Conservation (phyloP, 2,888 invertebrate species). For the Nysson spinosus region DNA sequence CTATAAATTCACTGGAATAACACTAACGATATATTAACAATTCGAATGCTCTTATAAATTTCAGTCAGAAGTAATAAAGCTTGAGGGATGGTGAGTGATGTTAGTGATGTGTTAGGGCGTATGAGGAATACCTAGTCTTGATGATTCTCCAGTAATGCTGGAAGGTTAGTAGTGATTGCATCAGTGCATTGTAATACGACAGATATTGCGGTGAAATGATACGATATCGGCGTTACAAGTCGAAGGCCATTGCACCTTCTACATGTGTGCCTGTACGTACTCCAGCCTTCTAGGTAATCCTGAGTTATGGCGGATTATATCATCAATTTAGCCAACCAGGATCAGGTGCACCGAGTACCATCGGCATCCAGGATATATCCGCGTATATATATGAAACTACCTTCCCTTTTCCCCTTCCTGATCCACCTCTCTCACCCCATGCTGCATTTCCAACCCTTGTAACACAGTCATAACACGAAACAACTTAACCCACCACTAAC, state of each 20-base stretch:
- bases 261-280: conserved; percentile 39
- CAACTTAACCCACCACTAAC: too few species aligned
- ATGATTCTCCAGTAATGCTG: too few species aligned
- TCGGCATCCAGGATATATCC: conserved; percentile 58
- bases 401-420: conserved; percentile 18
- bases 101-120: too few species aligned
- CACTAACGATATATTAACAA: too few species aligned
- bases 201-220: conserved; percentile 12
- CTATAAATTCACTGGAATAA: conserved; percentile 10
- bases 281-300: conserved; percentile 68
- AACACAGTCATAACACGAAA: conserved; percentile 49
- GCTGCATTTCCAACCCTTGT: conserved; percentile 29
- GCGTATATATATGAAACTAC: conserved; percentile 36
- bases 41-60: too few species aligned
- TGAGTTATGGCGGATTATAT: conserved; percentile 76
- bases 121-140: too few species aligned
- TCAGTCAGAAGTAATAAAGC: too few species aligned
- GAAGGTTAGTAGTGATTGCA: too few species aligned
- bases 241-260: conserved; percentile 40
- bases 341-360: conserved; percentile 72
- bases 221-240: conserved; percentile 38
- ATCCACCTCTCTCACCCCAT: conserved; percentile 2
- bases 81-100: too few species aligned
- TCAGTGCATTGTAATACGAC: too few species aligned
- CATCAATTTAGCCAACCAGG: conserved; percentile 74